Evolutionary conservation across 2,113 vertebrate species (phyloP).

Genomic region (Nothoprocta perdicaria): DNA sequence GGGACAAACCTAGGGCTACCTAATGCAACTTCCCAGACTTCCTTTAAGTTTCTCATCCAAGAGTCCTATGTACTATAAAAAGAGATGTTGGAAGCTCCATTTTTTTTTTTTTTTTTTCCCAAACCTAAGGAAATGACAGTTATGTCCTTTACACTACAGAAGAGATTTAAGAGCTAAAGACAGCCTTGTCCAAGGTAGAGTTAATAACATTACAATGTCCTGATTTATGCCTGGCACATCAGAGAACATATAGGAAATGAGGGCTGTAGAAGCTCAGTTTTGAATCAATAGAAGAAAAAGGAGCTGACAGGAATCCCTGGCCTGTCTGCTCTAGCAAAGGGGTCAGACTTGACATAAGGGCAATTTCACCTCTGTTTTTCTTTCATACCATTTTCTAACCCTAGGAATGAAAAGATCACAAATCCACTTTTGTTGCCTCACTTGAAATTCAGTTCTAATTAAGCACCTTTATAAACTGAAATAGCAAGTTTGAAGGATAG

Average conservation of each 20-base stretch:
- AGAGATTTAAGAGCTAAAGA: conserved; percentile 13
- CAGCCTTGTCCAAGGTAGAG: conserved; percentile 6
- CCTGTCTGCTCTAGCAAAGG: neutral
- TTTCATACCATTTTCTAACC: neutral
- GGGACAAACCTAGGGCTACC: neutral
- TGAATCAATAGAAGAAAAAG: neutral
- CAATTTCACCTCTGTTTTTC: neutral
- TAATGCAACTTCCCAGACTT: neutral
- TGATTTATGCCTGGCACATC: conserved; percentile 9
- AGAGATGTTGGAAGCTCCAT: conserved; percentile 2
- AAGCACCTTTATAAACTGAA: neutral
- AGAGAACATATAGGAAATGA: conserved; percentile 20
- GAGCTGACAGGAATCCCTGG: neutral
- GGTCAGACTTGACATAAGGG: neutral
- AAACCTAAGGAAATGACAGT: neutral
- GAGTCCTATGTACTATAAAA: neutral
- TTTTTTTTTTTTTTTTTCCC: neutral
- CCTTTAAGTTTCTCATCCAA: neutral
- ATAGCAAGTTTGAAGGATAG: neutral
- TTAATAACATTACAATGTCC: neutral
- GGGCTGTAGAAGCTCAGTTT: neutral
- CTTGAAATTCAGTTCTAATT: neutral
- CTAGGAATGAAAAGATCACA: neutral
- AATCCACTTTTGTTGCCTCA: neutral
- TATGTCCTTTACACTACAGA: neutral